Evolutionary conservation across 2,888 invertebrate species (phyloP).

Genomic region (Noctua pronuba): DNA sequence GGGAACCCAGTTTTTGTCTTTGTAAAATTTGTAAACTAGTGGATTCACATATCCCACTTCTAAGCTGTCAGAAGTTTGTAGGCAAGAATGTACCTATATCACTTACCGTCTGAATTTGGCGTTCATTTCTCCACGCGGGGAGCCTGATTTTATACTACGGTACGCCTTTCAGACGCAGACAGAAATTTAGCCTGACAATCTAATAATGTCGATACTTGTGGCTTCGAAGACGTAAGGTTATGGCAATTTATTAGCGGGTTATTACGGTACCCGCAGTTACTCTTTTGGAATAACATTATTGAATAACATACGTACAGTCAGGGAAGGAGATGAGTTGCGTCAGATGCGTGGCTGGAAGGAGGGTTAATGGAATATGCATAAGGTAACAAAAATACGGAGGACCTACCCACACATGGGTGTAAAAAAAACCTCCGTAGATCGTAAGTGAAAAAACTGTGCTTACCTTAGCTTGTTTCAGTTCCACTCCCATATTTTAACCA

Average conservation of each 20-base stretch:
- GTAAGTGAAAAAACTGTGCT: no score
- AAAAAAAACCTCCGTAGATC: neutral
- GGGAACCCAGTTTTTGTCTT: no score
- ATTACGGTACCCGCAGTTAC: neutral
- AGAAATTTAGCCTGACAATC: slow-evolving; percentile 40
- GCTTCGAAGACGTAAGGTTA: slow-evolving; percentile 18
- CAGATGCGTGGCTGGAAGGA: neutral
- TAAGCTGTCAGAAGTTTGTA: neutral
- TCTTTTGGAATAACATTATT: slow-evolving; percentile 3
- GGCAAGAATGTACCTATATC: neutral
- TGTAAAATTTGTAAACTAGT: no score
- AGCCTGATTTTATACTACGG: slow-evolving; percentile 35
- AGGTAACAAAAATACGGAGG: neutral
- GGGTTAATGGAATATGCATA: neutral
- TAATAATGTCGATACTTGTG: slow-evolving; percentile 47
- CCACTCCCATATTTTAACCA: no score
- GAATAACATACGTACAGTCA: neutral
- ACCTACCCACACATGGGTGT: neutral
- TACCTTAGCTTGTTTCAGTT: no score
- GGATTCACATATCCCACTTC: neutral
- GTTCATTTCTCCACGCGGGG: slow-evolving; percentile 36
- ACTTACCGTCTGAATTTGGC: slow-evolving; percentile 46
- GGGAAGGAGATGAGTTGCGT: neutral
- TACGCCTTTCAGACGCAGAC: slow-evolving; percentile 29
- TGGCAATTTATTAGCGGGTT: slow-evolving; percentile 30